A percentile compares a stretch with the other conserved stretches of the same genome.
phyloP scores from a whole-genome alignment of 2,797 vertebrate genomes.

The Gallinago solitaria region DNA sequence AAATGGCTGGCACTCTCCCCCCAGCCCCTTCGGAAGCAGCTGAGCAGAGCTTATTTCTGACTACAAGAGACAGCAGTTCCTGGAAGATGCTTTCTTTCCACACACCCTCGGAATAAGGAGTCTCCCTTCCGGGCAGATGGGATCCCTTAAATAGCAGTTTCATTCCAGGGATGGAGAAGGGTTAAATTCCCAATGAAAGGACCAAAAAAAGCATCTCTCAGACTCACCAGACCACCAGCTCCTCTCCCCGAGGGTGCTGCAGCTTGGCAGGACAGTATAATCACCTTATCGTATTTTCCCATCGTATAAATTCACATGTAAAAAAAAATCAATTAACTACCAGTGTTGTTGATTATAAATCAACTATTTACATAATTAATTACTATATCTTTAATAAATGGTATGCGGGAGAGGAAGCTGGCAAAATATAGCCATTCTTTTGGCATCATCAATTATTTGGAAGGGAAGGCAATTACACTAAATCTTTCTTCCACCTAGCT shows the following conservation, averaged over 20 bases:
- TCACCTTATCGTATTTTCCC: background rate
- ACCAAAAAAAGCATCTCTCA: background rate
- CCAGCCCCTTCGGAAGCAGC: background rate
- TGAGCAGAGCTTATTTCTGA: background rate
- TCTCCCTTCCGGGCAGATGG: background rate
- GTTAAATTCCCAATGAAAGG: background rate
- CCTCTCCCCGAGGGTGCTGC: fast-evolving
- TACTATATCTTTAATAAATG: slow-evolving; percentile 75
- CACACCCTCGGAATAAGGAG: background rate
- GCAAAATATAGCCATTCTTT: slow-evolving; percentile 59
- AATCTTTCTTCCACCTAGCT: slow-evolving; percentile 40
- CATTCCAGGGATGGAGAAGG: background rate
- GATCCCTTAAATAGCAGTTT: background rate
- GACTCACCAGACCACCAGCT: background rate
- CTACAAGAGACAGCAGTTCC: background rate
- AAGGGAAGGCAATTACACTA: slow-evolving; percentile 65
- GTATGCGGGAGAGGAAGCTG: background rate
- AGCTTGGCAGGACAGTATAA: background rate
- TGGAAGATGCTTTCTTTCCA: background rate
- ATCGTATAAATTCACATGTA: background rate
- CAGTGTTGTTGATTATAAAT: slow-evolving; percentile 64
- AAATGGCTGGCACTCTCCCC: background rate
- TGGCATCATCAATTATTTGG: slow-evolving; percentile 62
- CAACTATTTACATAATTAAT: slow-evolving; percentile 78
- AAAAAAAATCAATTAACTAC: slow-evolving; percentile 68